Percentiles rank a stretch among this genome's conserved stretches.
These are phyloP conservation scores for Xyrauchen texanus DNA, from an alignment of 2,113 vertebrate genomes.

Conservation along the genomic window DNA sequence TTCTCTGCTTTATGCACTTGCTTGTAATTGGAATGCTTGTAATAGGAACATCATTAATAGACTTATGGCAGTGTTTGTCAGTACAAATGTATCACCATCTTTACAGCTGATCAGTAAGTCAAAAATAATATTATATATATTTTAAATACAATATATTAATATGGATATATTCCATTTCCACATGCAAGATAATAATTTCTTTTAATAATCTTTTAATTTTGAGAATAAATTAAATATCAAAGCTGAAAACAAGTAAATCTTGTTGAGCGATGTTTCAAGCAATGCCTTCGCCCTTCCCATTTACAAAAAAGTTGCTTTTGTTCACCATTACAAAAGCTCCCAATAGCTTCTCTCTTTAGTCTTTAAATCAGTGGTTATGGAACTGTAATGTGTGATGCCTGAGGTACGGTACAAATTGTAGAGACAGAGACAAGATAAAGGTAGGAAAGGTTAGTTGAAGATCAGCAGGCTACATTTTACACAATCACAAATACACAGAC, in stretches of 20 bases:
- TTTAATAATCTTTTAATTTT: conserved; percentile 50
- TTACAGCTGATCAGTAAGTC: conserved; percentile 12
- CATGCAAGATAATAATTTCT: conserved; percentile 68
- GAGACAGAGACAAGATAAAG: not conserved
- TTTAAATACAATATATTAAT: conserved; percentile 56
- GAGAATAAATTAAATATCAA: conserved; percentile 53
- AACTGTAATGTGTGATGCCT: conserved; percentile 41
- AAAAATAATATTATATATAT: conserved; percentile 48
- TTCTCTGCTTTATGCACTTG: conserved; percentile 56
- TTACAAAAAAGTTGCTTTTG: not conserved
- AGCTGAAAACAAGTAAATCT: conserved; percentile 15
- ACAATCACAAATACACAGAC: conserved; percentile 95
- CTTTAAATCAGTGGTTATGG: not conserved
- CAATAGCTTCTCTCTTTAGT: conserved; percentile 23
- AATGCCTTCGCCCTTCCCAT: conserved; percentile 22
- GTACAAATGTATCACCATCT: conserved; percentile 49
- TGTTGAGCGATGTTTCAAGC: not conserved
- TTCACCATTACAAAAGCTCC: not conserved
- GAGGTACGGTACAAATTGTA: conserved; percentile 33
- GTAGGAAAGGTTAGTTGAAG: not conserved
- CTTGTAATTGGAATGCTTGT: conserved; percentile 34
- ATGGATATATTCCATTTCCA: conserved; percentile 62
- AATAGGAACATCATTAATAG: conserved; percentile 54
- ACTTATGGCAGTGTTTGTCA: conserved; percentile 70
- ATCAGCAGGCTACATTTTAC: conserved; percentile 4